These are phyloP conservation scores for Pristiophorus japonicus DNA, from an alignment of 2,113 vertebrate species.

Conservation along the genomic window DNA sequence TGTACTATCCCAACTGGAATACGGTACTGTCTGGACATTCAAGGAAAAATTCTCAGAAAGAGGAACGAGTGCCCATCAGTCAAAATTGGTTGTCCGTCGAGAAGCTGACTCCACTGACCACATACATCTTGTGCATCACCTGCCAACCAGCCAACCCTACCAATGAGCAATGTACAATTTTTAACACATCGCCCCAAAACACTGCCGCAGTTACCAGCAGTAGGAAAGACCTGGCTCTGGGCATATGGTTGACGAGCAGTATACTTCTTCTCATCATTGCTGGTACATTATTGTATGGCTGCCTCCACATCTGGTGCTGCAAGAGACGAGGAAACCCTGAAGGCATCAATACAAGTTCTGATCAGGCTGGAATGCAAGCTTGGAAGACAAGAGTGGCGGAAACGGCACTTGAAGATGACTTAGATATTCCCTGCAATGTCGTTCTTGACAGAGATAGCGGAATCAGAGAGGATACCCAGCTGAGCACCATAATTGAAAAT, in stretches of 20 bases:
- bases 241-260: constrained; percentile 76
- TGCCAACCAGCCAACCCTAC: constrained; percentile 71
- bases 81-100: constrained; percentile 64
- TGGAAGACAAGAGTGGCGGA: not conserved
- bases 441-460: constrained; percentile 44
- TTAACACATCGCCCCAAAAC: constrained; percentile 61
- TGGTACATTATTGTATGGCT: constrained; percentile 66
- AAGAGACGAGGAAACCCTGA: constrained; percentile 43
- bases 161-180: constrained; percentile 71
- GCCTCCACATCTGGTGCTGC: constrained; percentile 62
- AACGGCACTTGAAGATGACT: not conserved
- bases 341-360: not conserved
- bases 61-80: constrained; percentile 70
- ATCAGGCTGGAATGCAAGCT: not conserved
- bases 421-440: constrained; percentile 33
- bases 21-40: constrained; percentile 68
- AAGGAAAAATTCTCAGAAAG: constrained; percentile 67
- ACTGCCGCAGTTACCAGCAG: constrained; percentile 47
- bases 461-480: constrained; percentile 48
- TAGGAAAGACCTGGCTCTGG: constrained; percentile 68
- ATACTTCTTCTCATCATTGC: constrained; percentile 67
- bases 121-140: constrained; percentile 74
- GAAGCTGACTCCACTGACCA: constrained; percentile 71
- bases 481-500: constrained; percentile 49
- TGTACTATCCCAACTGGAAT: constrained; percentile 81